phyloP scores from a whole-genome alignment of 2,113 vertebrate genomes.

The Chlamydotis undulata region DNA sequence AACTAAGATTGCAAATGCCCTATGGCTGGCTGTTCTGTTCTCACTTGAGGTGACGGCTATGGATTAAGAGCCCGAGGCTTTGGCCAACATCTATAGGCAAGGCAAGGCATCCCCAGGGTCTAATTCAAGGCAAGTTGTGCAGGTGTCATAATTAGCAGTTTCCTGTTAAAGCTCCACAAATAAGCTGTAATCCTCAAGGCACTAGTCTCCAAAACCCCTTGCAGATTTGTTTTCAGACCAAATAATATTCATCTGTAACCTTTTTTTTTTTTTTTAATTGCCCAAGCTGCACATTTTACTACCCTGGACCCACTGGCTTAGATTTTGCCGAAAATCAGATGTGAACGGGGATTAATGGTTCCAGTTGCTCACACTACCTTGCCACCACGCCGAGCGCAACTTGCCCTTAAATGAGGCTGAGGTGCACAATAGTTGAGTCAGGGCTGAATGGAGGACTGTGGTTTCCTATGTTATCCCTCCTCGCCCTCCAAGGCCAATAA shows the following conservation, averaged over 20 bases:
- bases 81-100: constrained; percentile 42
- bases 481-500: constrained; percentile 57
- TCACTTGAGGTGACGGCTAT: background rate
- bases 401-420: background rate
- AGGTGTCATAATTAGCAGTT: constrained; percentile 79
- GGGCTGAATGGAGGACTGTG: background rate
- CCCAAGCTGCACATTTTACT: constrained; percentile 61
- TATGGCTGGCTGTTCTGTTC: constrained; percentile 22
- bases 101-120: constrained; percentile 55
- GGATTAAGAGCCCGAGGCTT: constrained; percentile 24
- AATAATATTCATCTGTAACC: constrained; percentile 68
- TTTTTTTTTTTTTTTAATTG: constrained; percentile 54
- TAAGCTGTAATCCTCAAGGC: constrained; percentile 69
- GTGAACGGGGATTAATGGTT: constrained; percentile 40
- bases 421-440: constrained; percentile 11
- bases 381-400: background rate
- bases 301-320: constrained; percentile 7
- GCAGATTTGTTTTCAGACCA: constrained; percentile 67
- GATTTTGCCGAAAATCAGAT: constrained; percentile 44
- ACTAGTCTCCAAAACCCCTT: constrained; percentile 50
- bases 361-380: background rate
- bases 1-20: constrained; percentile 22
- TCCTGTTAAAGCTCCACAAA: constrained; percentile 69
- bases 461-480: constrained; percentile 48
- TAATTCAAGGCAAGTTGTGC: constrained; percentile 50